Evolutionary conservation across 2,797 vertebrate genomes (phyloP).

Genomic region (Chaenodraco wilsoni): DNA sequence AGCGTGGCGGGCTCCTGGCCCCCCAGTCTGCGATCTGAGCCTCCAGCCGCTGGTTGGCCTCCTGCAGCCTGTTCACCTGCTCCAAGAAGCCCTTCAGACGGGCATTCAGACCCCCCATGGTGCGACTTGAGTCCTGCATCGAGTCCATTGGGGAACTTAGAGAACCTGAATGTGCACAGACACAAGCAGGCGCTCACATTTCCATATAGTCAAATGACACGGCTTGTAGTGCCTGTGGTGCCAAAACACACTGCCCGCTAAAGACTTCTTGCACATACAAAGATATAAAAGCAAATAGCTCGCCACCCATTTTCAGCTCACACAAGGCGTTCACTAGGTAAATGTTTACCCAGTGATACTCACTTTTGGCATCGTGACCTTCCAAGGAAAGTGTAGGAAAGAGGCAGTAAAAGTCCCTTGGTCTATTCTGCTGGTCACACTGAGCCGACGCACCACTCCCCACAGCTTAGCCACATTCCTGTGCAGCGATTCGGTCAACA

Average conservation of each 20-base stretch:
- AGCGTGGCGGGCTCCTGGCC: slow-evolving; percentile 9
- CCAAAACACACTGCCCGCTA: neutral
- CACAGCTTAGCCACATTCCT: slow-evolving; percentile 68
- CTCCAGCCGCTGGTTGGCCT: slow-evolving; percentile 77
- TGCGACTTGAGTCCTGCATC: slow-evolving; percentile 61
- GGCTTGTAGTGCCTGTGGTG: neutral
- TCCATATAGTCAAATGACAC: slow-evolving; percentile 49
- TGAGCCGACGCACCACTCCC: slow-evolving; percentile 46
- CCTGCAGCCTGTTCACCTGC: slow-evolving; percentile 77
- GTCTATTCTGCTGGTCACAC: slow-evolving; percentile 50
- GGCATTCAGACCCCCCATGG: slow-evolving; percentile 73
- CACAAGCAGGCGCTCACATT: slow-evolving; percentile 1
- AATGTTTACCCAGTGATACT: slow-evolving; percentile 80
- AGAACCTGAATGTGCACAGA: slow-evolving; percentile 25
- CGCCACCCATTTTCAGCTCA: slow-evolving; percentile 45
- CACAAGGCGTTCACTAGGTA: slow-evolving; percentile 69
- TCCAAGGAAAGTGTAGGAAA: slow-evolving; percentile 3
- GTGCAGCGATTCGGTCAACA: slow-evolving; percentile 31
- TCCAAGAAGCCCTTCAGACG: slow-evolving; percentile 80
- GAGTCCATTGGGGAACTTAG: slow-evolving; percentile 66
- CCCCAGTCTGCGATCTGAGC: slow-evolving; percentile 73
- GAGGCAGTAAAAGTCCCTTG: slow-evolving; percentile 22
- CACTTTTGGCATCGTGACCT: slow-evolving; percentile 61
- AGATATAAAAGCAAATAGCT: slow-evolving; percentile 45
- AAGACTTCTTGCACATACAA: neutral